Conservation (phyloP, 2,797 vertebrate species). For the Melanotaenia maccullochi region DNA sequence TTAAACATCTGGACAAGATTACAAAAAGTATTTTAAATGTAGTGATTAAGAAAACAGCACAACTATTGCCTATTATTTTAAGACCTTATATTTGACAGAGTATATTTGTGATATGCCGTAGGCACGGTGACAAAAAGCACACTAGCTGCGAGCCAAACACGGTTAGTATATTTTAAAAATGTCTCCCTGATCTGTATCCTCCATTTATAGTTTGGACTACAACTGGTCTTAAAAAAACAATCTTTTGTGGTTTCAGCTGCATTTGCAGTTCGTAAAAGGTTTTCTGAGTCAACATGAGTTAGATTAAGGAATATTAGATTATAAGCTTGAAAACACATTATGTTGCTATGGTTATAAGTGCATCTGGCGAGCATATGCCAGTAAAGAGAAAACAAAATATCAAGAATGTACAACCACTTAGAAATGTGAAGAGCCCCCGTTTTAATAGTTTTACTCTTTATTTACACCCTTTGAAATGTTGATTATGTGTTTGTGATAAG, state of each 20-base stretch:
- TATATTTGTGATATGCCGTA: constrained; percentile 2
- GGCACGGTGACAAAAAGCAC: neutral
- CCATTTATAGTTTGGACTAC: neutral
- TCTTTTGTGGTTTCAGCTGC: neutral
- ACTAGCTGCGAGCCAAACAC: neutral
- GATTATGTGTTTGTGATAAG: too few species aligned
- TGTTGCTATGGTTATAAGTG: neutral
- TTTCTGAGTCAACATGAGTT: neutral
- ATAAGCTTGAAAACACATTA: neutral
- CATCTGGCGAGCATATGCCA: neutral
- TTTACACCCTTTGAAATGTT: neutral
- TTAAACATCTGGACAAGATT: neutral
- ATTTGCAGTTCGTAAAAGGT: neutral
- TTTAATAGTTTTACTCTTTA: neutral
- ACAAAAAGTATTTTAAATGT: neutral
- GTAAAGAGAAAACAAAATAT: neutral
- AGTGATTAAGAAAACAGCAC: neutral
- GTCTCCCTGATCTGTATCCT: constrained; percentile 2
- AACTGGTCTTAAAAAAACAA: neutral
- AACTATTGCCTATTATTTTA: constrained; percentile 7
- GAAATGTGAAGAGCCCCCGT: neutral
- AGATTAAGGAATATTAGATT: neutral
- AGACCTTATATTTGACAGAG: neutral
- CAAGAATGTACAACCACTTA: neutral
- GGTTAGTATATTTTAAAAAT: neutral